These are phyloP conservation scores for Sialis lutaria DNA, from an alignment of 2,888 invertebrate genomes.

Conservation along the genomic window DNA sequence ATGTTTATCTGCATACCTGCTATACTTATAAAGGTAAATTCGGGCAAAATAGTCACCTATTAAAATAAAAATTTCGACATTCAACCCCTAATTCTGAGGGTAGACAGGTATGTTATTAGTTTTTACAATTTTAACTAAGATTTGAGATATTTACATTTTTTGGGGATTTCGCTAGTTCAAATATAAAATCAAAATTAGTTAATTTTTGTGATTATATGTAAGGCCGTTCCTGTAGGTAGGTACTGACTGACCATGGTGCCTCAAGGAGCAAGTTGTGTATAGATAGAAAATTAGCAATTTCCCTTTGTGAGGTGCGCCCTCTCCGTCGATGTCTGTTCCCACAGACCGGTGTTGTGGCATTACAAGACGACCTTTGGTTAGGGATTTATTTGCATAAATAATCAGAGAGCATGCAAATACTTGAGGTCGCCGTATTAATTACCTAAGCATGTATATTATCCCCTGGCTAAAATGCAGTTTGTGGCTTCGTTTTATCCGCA, in stretches of 20 bases:
- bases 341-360: slow-evolving; percentile 4
- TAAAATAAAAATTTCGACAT: too few relatives aligned
- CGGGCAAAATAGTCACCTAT: too few relatives aligned
- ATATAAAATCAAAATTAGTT: too few relatives aligned
- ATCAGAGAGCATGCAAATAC: slow-evolving; percentile 27
- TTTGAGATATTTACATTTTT: too few relatives aligned
- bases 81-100: too few relatives aligned
- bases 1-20: too few relatives aligned
- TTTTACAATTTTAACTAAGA: too few relatives aligned
- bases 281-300: slow-evolving; percentile 26
- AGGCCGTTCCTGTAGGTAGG: neutral
- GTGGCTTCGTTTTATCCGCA: slow-evolving; percentile 11
- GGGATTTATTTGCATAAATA: slow-evolving; percentile 28
- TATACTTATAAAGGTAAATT: too few relatives aligned
- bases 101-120: too few relatives aligned
- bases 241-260: slow-evolving; percentile 5
- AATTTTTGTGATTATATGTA: too few relatives aligned
- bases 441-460: slow-evolving; percentile 23
- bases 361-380: slow-evolving; percentile 1
- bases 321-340: slow-evolving; percentile 8
- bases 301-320: slow-evolving; percentile 17
- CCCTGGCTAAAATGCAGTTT: slow-evolving; percentile 18
- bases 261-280: neutral
- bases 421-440: slow-evolving; percentile 26
- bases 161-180: too few relatives aligned